Base-by-base conservation (phyloP, 1,140 invertebrate species). In the Cydia strobilella region DNA sequence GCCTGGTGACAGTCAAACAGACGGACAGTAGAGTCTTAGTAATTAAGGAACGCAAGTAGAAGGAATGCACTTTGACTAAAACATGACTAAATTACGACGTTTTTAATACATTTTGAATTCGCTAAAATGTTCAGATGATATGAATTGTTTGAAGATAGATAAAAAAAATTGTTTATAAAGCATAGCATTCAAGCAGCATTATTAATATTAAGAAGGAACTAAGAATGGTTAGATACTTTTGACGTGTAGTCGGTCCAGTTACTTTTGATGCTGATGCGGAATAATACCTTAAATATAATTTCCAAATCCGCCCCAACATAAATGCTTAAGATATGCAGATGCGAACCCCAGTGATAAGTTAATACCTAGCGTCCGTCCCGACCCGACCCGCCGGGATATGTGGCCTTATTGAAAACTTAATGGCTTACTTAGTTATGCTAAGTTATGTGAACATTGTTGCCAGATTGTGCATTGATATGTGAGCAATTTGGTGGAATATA, bases 281-380 rank as follows among this genome's bases (percentile, higher is more conserved):
- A 12, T 73, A 51, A 45, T 73, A 51, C 13, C 18, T 18, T 45
- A 51, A 59, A 59, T 20, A 59, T 59, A 6, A 59, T 7, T 59
- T 23, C 78, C 23, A 79, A 89, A 63, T 90, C 77, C 89, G 80
- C 81, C 77, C 83, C 84, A 45, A 78, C 81, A 84, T 84, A 85
- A 88, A 90, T 86, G 84, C 85, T 86, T 84, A 89, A 92, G 90
- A 89, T 92, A 92, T 90, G 89, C 90, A 87, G 86, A 87, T 88
- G 84, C 83, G 84, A 85, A 74, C 80, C 75, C 78, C 82, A 76
- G 88, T 90, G 89, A 90, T 92, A 92, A 90, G 86, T 92, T 91
- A 91, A 91, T 90, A 86, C 88, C 87, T 86, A 75, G 79, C 82
- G 87, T 84, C 83, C 88, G 85, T 87, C 88, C 87, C 84, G 87